Percentiles rank a stretch among this genome's conserved stretches.
Evolutionary conservation across 2,113 vertebrate species (phyloP).

Genomic region (Nycticorax nycticorax): DNA sequence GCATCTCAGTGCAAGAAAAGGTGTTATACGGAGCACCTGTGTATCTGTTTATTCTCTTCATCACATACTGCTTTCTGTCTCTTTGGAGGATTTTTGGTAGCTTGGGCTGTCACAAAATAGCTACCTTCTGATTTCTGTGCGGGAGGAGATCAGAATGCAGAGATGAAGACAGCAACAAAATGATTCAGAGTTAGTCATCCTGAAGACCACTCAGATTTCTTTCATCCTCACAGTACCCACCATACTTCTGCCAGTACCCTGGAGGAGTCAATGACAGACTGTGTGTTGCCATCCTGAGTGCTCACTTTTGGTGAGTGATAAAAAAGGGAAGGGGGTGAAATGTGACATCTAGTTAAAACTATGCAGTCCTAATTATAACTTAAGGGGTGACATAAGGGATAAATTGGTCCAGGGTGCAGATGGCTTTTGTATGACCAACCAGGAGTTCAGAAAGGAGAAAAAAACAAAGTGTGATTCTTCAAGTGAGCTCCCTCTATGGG

Average conservation of each 20-base stretch:
- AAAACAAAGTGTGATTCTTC: not conserved
- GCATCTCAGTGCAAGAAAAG: not conserved
- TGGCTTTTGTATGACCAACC: not conserved
- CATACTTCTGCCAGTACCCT: not conserved
- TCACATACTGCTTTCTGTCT: not conserved
- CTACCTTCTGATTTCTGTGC: constrained; percentile 24
- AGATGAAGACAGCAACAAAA: constrained; percentile 6
- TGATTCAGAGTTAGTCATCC: constrained; percentile 44
- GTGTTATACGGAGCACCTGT: constrained; percentile 15
- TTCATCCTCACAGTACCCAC: not conserved
- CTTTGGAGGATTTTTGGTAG: not conserved
- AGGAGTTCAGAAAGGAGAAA: not conserved
- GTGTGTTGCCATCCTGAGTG: not conserved
- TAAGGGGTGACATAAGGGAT: not conserved
- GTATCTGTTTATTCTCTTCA: constrained; percentile 6
- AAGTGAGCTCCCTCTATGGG: not conserved
- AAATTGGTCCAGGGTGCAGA: not conserved
- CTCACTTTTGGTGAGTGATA: not conserved
- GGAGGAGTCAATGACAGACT: not conserved
- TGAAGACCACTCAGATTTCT: constrained; percentile 26
- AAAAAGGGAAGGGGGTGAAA: not conserved
- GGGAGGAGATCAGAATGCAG: constrained; percentile 21
- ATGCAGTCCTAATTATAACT: not conserved
- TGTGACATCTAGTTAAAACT: not conserved
- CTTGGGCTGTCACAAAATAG: constrained; percentile 5